Conservation (phyloP, 2,888 invertebrate species). For the Germaria angustata region DNA sequence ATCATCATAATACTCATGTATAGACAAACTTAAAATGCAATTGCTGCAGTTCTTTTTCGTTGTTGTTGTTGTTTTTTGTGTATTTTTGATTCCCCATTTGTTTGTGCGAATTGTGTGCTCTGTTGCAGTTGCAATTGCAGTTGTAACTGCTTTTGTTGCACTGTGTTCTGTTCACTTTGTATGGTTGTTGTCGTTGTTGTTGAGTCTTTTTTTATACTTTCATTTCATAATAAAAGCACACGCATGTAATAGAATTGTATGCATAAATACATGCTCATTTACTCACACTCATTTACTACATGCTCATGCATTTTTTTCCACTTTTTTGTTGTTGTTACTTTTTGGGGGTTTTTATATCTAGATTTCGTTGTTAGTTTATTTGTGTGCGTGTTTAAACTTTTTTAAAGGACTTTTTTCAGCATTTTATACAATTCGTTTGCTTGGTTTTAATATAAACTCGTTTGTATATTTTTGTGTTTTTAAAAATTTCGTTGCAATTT, state of each 20-base stretch:
- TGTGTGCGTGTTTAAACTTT: conserved; percentile 55
- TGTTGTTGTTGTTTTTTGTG: conserved; percentile 1
- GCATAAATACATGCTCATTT: neutral
- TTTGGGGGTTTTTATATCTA: conserved; percentile 64
- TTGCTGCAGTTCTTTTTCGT: conserved; percentile 61
- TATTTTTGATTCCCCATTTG: conserved; percentile 9
- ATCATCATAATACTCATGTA: conserved; percentile 39
- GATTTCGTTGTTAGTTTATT: conserved; percentile 52
- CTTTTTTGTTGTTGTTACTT: conserved; percentile 38
- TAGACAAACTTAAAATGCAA: conserved; percentile 55
- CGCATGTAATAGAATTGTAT: conserved; percentile 67
- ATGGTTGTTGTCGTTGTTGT: conserved; percentile 28
- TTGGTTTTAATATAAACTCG: conserved; percentile 69
- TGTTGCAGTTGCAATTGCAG: conserved; percentile 58
- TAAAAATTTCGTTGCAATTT: conserved; percentile 76
- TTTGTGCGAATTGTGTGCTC: conserved; percentile 33
- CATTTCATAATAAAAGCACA: conserved; percentile 70
- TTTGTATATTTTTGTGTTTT: conserved; percentile 68
- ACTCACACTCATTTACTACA: neutral
- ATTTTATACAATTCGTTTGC: conserved; percentile 42
- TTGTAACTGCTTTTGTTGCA: conserved; percentile 61
- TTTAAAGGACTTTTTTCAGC: conserved; percentile 18
- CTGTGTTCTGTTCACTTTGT: conserved; percentile 39
- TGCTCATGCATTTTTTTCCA: neutral
- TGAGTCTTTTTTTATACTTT: conserved; percentile 1